Percentiles rank a stretch among this genome's conserved stretches.
Conservation (phyloP, 2,888 invertebrate species). For the Cremastinae sp. region DNA sequence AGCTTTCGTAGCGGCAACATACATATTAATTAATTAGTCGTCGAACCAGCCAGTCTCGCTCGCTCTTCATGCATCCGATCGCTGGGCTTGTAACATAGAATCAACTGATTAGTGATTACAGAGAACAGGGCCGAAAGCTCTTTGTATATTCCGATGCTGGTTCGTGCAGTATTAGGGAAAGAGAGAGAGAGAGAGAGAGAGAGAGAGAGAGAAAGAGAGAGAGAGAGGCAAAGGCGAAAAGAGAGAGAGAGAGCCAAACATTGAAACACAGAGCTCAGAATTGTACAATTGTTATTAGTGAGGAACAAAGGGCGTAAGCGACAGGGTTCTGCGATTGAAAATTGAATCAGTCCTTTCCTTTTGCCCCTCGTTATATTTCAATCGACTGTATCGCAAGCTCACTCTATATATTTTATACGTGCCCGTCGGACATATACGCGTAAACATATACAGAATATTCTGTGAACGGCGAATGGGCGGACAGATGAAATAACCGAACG, state of each 20-base stretch:
- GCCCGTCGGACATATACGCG: too few relatives aligned
- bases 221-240: background rate
- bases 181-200: conserved; percentile 1
- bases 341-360: background rate
- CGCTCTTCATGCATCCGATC: conserved; percentile 62
- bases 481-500: conserved; percentile 17
- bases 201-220: conserved; percentile 13
- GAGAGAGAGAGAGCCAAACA: conserved; percentile 2
- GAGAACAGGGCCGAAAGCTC: conserved; percentile 59
- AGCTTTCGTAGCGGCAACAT: conserved; percentile 58
- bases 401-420: background rate
- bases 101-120: conserved; percentile 69
- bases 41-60: conserved; percentile 69
- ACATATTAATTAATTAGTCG: conserved; percentile 73
- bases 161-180: too few relatives aligned
- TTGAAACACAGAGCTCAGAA: background rate
- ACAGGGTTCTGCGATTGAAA: background rate
- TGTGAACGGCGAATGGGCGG: background rate
- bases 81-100: conserved; percentile 61
- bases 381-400: background rate
- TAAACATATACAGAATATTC: background rate
- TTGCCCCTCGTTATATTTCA: background rate
- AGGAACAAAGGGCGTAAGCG: background rate
- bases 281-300: background rate
- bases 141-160: conserved; percentile 38